Evolutionary conservation across 2,113 vertebrate genomes (phyloP).

Genomic region (Aegithalos caudatus): DNA sequence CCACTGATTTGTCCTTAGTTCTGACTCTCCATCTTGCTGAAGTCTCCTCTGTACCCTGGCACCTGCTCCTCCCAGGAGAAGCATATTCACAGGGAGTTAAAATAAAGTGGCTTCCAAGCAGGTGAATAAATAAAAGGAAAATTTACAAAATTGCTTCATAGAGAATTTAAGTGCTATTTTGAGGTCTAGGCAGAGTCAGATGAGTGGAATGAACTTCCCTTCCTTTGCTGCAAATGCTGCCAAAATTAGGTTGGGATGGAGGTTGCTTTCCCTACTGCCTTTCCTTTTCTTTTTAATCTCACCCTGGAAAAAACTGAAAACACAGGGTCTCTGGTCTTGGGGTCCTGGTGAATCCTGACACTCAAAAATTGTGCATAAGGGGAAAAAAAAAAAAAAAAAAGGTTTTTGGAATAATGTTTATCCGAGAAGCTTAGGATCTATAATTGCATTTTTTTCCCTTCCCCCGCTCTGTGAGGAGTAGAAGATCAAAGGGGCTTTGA

Average conservation of each 20-base stretch:
- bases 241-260: background rate
- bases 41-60: fast-evolving
- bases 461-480: background rate
- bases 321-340: fast-evolving
- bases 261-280: background rate
- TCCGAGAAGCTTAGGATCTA: background rate
- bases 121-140: background rate
- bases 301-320: background rate
- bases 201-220: background rate
- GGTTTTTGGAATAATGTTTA: background rate
- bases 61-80: background rate
- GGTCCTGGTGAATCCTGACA: background rate
- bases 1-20: fast-evolving
- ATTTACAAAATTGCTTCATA: background rate
- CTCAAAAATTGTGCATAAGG: background rate
- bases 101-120: background rate
- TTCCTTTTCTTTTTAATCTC: background rate
- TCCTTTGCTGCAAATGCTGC: background rate
- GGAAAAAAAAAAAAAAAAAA: background rate
- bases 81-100: background rate
- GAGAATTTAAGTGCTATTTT: background rate
- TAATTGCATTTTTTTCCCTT: background rate
- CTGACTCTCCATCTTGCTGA: fast-evolving
- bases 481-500: slow-evolving; percentile 3
- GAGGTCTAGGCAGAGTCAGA: background rate